These are phyloP conservation scores for Zapus hudsonius DNA, from an alignment of 2,113 vertebrate genomes.

Conservation along the genomic window DNA sequence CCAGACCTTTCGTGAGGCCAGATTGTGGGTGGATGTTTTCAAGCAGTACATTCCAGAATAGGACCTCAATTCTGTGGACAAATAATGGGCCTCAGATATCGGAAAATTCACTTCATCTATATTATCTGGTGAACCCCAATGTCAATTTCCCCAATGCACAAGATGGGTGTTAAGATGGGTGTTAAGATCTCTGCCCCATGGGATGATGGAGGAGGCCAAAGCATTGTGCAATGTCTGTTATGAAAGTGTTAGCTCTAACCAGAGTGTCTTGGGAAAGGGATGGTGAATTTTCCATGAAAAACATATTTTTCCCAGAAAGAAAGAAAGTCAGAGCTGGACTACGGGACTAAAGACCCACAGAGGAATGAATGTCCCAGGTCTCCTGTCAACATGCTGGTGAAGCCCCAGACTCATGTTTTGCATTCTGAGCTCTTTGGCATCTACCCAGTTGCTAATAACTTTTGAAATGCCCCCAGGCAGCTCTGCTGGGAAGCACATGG, in stretches of 20 bases:
- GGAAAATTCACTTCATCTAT: background rate
- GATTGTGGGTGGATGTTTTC: background rate
- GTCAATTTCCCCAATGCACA: background rate
- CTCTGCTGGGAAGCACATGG: fast-evolving
- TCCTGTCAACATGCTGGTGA: background rate
- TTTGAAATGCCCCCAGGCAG: background rate
- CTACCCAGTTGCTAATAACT: background rate
- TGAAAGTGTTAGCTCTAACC: constrained; percentile 7
- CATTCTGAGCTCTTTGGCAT: constrained; percentile 37
- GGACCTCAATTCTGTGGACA: background rate
- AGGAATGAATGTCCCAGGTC: background rate
- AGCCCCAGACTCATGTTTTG: background rate
- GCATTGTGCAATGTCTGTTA: background rate
- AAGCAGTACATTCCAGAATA: background rate
- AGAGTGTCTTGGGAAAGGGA: constrained; percentile 3
- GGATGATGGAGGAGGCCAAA: background rate
- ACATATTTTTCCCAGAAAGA: constrained; percentile 43
- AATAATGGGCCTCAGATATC: background rate
- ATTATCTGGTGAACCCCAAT: background rate
- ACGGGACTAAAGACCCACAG: background rate
- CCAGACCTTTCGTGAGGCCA: background rate
- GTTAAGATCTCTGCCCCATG: background rate
- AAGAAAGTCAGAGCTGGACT: constrained; percentile 58
- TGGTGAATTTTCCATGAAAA: background rate
- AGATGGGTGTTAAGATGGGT: background rate